These are phyloP conservation scores for Leucophenga varia DNA, from an alignment of 1,140 invertebrate genomes.

Conservation along the genomic window DNA sequence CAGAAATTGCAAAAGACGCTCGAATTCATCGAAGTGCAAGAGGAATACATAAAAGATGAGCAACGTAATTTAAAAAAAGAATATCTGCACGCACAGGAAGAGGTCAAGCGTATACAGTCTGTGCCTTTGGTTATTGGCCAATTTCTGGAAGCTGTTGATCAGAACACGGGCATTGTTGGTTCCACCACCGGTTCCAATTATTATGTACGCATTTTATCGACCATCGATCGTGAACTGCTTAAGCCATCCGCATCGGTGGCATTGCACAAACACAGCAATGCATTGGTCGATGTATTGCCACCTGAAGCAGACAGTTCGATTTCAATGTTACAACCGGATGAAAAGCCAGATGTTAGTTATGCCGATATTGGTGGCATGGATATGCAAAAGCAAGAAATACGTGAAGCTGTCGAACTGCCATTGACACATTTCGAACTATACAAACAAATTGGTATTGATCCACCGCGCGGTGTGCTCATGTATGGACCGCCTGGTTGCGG, in stretches of 20 bases:
- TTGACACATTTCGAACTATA: constrained; percentile 99
- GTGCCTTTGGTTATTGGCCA: constrained; percentile 97
- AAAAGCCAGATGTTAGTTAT: constrained; percentile 97
- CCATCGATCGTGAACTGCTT: constrained; percentile 92
- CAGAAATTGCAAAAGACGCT: constrained; percentile 93
- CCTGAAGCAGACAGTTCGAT: constrained; percentile 98
- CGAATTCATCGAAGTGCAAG: constrained; percentile 96
- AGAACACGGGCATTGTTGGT: constrained; percentile 91
- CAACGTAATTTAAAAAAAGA: constrained; percentile 97
- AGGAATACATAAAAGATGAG: constrained; percentile 98
- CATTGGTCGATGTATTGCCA: constrained; percentile 93
- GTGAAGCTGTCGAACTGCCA: constrained; percentile 97
- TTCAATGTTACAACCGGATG: constrained; percentile 90
- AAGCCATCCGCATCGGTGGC: constrained; percentile 96
- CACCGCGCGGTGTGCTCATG: constrained; percentile 96
- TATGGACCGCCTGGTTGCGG: constrained; percentile 98
- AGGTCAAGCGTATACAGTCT: constrained; percentile 96
- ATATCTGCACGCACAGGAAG: constrained; percentile 96
- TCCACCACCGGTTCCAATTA: constrained; percentile 90
- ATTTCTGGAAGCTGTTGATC: constrained; percentile 96
- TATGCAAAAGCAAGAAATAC: constrained; percentile 99
- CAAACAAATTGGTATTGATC: constrained; percentile 94
- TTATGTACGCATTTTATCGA: constrained; percentile 94
- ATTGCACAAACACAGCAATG: constrained; percentile 97
- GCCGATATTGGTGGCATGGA: constrained; percentile 99